Base-by-base conservation (phyloP, 2,113 vertebrate genomes). In the Calidris pygmaea region DNA sequence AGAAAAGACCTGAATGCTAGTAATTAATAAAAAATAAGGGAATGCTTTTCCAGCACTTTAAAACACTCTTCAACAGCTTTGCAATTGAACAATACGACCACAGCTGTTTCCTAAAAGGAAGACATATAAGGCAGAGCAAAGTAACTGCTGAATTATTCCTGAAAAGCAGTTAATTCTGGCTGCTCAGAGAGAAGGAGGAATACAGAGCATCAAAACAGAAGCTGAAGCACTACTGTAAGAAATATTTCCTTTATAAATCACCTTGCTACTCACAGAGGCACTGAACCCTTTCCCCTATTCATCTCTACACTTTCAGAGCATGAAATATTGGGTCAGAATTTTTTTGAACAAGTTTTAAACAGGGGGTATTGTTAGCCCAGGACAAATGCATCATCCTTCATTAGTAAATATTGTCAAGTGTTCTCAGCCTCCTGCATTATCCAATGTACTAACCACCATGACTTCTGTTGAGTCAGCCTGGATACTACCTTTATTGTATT, bases 351-450 rank as follows among this genome's bases (percentile, higher is more conserved):
- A 63, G 6, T 45, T 75, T 67, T 43, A 82, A 87, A 29, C 16
- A 82, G 37, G 67, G 7, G 18, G 12, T 56, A 13, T 3, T 71
- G 4, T 81, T 84, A 89, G 68, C 20, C 41, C 11, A 52, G 23
- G 7, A 62, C 6, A 59, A 79, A 39, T 27, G 48, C 0, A 0
- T 80, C 17, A 55, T 65, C 12, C 16, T 74, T 50, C 8, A 15
- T 65, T n/a, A 76, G 48, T 56, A 95, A 93, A 87, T 41, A 66
- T 12, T 71, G 3, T 22, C 34, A 62, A 34, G 37, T 17, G 2
- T 37, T 81, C 47, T 58, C 47, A 78, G 0, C 14, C 18, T 77
- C 55, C 45, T 62, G 21, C 14, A 13, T 48, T 73, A 70, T 35
- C 29, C 45, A 41, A 4, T 17, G 12, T 24, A 58, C 32, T 58